phyloP scores from a whole-genome alignment of 2,113 vertebrate species.

The Mustelus asterias region DNA sequence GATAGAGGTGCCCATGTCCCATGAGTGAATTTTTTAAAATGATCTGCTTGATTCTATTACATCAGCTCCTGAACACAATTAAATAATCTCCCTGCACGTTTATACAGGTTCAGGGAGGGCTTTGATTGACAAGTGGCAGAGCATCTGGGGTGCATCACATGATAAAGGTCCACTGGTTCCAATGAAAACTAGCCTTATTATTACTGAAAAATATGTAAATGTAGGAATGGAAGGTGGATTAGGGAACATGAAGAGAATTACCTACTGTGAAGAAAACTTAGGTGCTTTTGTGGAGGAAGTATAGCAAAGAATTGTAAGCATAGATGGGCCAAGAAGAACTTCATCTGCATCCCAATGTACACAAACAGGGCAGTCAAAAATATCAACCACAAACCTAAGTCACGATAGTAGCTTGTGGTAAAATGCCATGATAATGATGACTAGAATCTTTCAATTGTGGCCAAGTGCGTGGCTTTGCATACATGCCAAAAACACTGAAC shows the following conservation, averaged over 20 bases:
- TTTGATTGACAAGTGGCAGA: background rate
- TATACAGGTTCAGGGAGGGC: background rate
- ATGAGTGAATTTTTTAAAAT: too few relatives aligned
- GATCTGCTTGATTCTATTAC: background rate
- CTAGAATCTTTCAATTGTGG: background rate
- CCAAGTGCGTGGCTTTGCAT: background rate
- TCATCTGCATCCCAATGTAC: background rate
- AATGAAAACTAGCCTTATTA: background rate
- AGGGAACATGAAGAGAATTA: background rate
- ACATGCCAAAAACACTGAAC: background rate
- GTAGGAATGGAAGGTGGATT: background rate
- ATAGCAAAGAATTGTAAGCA: background rate
- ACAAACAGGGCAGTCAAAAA: background rate
- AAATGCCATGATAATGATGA: background rate
- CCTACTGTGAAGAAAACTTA: background rate
- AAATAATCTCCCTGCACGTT: background rate
- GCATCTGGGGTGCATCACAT: background rate
- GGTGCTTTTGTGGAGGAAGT: background rate
- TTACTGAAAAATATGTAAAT: background rate
- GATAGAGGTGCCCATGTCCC: too few relatives aligned
- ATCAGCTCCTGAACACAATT: background rate
- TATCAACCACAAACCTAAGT: background rate
- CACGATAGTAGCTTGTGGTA: background rate
- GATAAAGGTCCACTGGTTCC: background rate
- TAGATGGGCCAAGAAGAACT: background rate